phyloP scores from a whole-genome alignment of 2,888 invertebrate species.

The Spodoptera exigua region DNA sequence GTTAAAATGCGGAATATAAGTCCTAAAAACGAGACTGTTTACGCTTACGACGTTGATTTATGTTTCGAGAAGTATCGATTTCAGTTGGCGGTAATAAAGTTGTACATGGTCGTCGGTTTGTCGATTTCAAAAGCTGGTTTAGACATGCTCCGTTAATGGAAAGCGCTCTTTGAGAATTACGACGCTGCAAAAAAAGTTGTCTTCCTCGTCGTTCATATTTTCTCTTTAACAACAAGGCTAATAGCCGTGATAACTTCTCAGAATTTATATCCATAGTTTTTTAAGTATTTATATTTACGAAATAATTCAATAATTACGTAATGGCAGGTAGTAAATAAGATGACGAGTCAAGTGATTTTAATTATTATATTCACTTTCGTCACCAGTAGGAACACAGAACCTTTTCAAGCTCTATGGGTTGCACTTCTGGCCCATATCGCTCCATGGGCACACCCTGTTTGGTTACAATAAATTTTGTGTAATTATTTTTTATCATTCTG shows the following conservation, averaged over 20 bases:
- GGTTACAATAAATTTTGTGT: slow-evolving; percentile 41
- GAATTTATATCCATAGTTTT: slow-evolving; percentile 35
- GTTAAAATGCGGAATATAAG: no score
- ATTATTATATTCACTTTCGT: neutral
- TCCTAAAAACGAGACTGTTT: slow-evolving; percentile 31
- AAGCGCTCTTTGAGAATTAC: neutral
- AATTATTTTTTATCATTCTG: slow-evolving; percentile 36
- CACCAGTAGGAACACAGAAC: slow-evolving; percentile 9
- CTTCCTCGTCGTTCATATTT: slow-evolving; percentile 18
- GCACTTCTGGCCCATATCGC: slow-evolving; percentile 23
- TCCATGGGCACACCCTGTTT: slow-evolving; percentile 24
- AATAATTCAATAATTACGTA: neutral
- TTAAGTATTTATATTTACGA: neutral
- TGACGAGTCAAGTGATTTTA: no score
- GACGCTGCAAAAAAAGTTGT: slow-evolving; percentile 2
- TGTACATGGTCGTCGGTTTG: slow-evolving; percentile 13
- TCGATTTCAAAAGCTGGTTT: slow-evolving; percentile 17
- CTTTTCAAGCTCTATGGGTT: slow-evolving; percentile 7
- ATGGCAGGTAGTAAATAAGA: no score
- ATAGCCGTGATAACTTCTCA: slow-evolving; percentile 7
- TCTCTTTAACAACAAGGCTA: slow-evolving; percentile 34
- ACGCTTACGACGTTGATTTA: slow-evolving; percentile 12
- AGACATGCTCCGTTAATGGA: slow-evolving; percentile 5
- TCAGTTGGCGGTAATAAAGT: slow-evolving; percentile 7
- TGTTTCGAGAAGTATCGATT: neutral